Evolutionary conservation across 2,113 vertebrate genomes (phyloP).

Genomic region (Kryptolebias marmoratus): DNA sequence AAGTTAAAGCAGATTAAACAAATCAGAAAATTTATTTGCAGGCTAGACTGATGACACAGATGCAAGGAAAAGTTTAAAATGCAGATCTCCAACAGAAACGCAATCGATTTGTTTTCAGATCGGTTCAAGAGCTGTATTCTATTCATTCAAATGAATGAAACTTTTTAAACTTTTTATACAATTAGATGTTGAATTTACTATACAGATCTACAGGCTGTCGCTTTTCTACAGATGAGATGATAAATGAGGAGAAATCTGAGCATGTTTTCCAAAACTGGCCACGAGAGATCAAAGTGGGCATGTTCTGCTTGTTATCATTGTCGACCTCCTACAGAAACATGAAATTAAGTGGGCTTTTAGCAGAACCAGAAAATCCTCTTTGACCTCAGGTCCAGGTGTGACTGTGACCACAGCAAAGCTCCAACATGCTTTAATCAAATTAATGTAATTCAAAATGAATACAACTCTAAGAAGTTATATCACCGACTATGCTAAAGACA

Average conservation of each 20-base stretch:
- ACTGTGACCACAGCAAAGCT: constrained; percentile 48
- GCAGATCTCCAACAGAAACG: constrained; percentile 41
- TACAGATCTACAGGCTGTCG: constrained; percentile 28
- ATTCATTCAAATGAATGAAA: constrained; percentile 29
- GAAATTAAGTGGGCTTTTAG: constrained; percentile 29
- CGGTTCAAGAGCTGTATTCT: constrained; percentile 37
- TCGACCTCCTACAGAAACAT: constrained; percentile 49
- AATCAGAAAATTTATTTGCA: constrained; percentile 56
- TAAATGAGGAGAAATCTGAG: constrained; percentile 20
- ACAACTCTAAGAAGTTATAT: constrained; percentile 56
- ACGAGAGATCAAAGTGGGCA: constrained; percentile 28
- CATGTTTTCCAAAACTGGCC: constrained; percentile 28
- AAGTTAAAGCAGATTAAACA: constrained; percentile 58
- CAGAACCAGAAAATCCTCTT: constrained; percentile 30
- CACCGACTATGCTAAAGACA: constrained; percentile 19
- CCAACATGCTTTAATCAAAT: constrained; percentile 59
- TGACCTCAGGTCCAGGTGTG: constrained; percentile 21
- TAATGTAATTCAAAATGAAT: constrained; percentile 66
- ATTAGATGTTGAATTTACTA: constrained; percentile 41
- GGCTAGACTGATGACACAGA: constrained; percentile 47
- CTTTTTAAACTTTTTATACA: constrained; percentile 16
- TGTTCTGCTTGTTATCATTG: constrained; percentile 15
- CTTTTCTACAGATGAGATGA: constrained; percentile 36
- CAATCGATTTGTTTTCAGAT: constrained; percentile 32
- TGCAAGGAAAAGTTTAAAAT: constrained; percentile 40